Evolutionary conservation across 2,888 invertebrate species (phyloP), one percentile per base, ranked within the genome.

Genomic region (Alentia gelatinosa): DNA sequence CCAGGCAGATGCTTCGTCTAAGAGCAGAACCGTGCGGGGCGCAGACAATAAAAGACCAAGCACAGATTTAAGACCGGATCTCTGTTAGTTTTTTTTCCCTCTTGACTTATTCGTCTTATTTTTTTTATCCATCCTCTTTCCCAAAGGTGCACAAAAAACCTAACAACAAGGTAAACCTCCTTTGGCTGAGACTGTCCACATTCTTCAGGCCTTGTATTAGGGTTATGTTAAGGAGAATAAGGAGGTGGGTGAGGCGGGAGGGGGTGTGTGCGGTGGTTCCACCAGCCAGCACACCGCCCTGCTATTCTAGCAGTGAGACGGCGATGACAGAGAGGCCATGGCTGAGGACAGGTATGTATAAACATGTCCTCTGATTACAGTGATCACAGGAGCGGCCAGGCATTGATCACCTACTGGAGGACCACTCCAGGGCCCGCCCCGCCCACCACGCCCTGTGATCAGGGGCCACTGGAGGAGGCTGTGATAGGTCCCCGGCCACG

Each of bases 351-450:
- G 79, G 79, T 79, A 79, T 35, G 79, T 79, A 79, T 79, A 79
- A 79, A 79, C 79, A 79, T 79, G 79, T 79, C 79, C 79, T 79
- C 79, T 79, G 79, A 79, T 79, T 79, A 79, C n/a, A 39, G 15
- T 79, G 79, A 79, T 79, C 79, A 79, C 79, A 79, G 79, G 79
- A n/a, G 37, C 26, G 35, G 37, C 7, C 37, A 5, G 37, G 23
- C 79, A 79, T 79, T 79, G 79, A 79, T 79, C 79, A 79, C 74
- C 74, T 26, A 33, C 37, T 33, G 79, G 79, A 79, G 79, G 12
- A 35, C 37, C 39, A 37, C 79, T 35, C 79, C 37, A 23, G 79
- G 39, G 37, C 39, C 79, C 79, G 26, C 79, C 79, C 74, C 26
- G 74, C 63, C 63, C n/a, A 74, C 33, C 7, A 30, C 37, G 79